Evolutionary conservation across 1,140 invertebrate genomes (phyloP).

Genomic region (Drosophila aff.): DNA sequence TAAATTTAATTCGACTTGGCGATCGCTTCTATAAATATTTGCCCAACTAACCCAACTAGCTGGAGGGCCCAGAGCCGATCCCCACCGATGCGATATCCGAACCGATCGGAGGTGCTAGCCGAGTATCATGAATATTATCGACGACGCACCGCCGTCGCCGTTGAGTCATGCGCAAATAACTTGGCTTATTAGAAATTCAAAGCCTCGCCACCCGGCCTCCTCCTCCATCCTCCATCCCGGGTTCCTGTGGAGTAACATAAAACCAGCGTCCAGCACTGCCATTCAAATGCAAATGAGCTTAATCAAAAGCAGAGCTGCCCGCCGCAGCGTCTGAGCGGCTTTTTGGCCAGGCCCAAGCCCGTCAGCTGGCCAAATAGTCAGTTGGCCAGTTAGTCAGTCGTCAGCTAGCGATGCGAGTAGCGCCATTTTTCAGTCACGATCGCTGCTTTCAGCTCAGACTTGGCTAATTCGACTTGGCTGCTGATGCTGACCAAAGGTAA

Average conservation of each 20-base stretch:
- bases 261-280: conserved; percentile 51
- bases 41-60: conserved; percentile 70
- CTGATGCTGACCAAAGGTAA: background rate
- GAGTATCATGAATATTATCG: conserved; percentile 74
- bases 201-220: conserved; percentile 23
- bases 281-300: conserved; percentile 82
- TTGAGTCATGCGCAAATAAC: conserved; percentile 82
- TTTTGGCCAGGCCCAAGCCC: conserved; percentile 44
- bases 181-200: conserved; percentile 82
- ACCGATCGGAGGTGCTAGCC: conserved; percentile 5
- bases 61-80: conserved; percentile 2
- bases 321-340: conserved; percentile 42
- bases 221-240: background rate
- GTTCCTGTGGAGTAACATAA: conserved; percentile 65
- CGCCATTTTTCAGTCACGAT: conserved; percentile 17
- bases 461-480: background rate
- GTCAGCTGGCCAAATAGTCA: conserved; percentile 8
- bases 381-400: background rate
- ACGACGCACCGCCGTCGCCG: conserved; percentile 53
- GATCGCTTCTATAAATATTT: conserved; percentile 76
- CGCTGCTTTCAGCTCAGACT: background rate
- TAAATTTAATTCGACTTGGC: conserved; percentile 39
- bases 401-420: conserved; percentile 19
- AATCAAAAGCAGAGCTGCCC: conserved; percentile 77
- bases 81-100: too few relatives aligned